Percentiles rank a stretch among this genome's conserved stretches.
phyloP scores from a whole-genome alignment of 2,797 vertebrate species.

The Luscinia luscinia region DNA sequence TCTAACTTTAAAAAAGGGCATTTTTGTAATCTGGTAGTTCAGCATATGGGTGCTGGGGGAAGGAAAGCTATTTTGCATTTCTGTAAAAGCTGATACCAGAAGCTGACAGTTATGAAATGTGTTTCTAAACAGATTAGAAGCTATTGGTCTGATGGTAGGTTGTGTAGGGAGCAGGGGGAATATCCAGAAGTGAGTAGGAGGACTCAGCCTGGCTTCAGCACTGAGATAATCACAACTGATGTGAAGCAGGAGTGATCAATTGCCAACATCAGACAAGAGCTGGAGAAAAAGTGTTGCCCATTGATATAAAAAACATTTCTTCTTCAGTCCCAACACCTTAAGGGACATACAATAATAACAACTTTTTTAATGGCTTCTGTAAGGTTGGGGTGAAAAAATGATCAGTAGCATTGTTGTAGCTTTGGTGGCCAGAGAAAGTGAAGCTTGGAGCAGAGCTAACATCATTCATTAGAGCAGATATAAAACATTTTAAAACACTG shows the following conservation, averaged over 20 bases:
- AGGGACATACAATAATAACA: neutral
- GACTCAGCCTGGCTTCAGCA: neutral
- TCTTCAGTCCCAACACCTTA: neutral
- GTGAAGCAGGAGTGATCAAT: neutral
- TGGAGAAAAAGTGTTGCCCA: neutral
- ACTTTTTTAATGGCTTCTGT: neutral
- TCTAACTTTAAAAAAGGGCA: neutral
- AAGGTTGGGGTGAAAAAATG: neutral
- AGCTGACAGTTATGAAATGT: neutral
- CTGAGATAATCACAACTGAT: neutral
- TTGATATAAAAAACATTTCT: neutral
- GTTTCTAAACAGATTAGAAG: conserved; percentile 3
- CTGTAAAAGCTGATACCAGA: neutral
- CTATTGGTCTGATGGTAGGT: neutral
- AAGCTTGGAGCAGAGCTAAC: neutral
- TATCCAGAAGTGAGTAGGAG: neutral
- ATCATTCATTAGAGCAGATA: neutral
- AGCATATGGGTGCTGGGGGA: neutral
- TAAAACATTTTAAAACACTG: neutral
- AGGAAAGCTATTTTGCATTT: neutral
- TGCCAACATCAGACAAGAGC: neutral
- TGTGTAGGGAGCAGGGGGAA: neutral
- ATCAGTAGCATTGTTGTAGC: neutral
- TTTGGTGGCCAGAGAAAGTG: neutral
- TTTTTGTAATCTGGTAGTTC: neutral